phyloP scores from a whole-genome alignment of 2,797 vertebrate species.

The Tenualosa thibaudeaui region DNA sequence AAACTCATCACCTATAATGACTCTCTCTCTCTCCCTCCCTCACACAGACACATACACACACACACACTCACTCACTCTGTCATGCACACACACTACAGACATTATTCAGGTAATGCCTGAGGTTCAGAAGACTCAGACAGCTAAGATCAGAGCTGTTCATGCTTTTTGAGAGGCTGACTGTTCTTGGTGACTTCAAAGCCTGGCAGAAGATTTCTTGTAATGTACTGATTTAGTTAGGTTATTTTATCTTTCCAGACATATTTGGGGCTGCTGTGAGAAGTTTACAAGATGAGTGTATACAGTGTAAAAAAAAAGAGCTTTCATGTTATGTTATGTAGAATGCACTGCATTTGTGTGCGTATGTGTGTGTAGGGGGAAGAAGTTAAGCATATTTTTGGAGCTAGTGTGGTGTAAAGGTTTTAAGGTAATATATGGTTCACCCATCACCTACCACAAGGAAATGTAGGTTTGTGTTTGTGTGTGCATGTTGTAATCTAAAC shows the following conservation, averaged over 20 bases:
- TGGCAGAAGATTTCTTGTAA: constrained; percentile 2
- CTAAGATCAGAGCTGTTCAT: constrained; percentile 14
- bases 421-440: background rate
- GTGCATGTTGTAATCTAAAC: background rate
- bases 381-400: background rate
- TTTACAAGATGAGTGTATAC: background rate
- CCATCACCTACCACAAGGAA: background rate
- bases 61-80: background rate
- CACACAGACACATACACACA: background rate
- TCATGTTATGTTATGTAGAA: background rate
- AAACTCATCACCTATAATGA: too few species aligned
- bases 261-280: background rate
- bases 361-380: background rate
- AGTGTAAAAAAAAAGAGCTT: background rate
- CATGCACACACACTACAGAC: constrained; percentile 1
- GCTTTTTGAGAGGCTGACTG: background rate
- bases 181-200: constrained; percentile 7
- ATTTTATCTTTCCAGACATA: constrained; percentile 14
- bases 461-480: background rate
- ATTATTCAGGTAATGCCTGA: background rate
- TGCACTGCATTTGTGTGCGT: background rate
- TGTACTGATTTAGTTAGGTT: constrained; percentile 12
- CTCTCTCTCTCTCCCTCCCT: background rate
- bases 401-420: background rate
- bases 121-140: background rate